Percentiles rank a stretch among this genome's conserved stretches.
Conservation (phyloP, 2,888 invertebrate species). For the Chloromyia formosa region DNA sequence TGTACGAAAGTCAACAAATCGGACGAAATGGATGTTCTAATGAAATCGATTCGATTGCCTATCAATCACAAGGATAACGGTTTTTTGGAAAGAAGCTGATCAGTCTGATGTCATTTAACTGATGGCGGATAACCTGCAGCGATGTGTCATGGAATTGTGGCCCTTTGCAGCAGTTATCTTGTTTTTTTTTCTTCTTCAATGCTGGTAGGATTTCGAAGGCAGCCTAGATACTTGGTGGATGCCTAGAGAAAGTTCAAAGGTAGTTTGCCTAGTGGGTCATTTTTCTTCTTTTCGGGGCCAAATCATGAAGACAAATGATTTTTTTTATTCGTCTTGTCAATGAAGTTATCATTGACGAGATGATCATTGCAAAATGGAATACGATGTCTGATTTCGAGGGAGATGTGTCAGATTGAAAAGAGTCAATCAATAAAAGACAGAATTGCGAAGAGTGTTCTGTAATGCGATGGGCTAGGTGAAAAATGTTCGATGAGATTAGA, state of each 20-base stretch:
- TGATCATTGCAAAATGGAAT: conserved; percentile 28
- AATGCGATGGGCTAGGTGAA: background rate
- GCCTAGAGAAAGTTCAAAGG: background rate
- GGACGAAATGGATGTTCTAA: conserved; percentile 48
- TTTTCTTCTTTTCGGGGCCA: conserved; percentile 35
- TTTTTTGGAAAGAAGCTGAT: conserved; percentile 37
- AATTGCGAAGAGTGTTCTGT: background rate
- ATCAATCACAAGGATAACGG: conserved; percentile 48
- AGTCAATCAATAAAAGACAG: background rate
- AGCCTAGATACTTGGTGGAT: background rate
- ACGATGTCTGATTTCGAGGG: background rate
- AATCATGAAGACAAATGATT: conserved; percentile 41
- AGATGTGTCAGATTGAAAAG: background rate
- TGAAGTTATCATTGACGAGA: conserved; percentile 38
- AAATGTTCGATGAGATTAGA: background rate
- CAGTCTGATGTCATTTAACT: conserved; percentile 43
- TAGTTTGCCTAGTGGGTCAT: conserved; percentile 24
- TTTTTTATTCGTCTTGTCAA: conserved; percentile 26
- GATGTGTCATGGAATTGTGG: background rate
- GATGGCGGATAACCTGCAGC: conserved; percentile 25
- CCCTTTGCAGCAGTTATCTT: no score
- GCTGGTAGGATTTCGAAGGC: no score
- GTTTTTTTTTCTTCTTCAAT: no score
- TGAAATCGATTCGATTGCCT: conserved; percentile 48
- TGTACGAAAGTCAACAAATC: conserved; percentile 47